Percentiles rank a stretch among this genome's conserved stretches.
Conservation (phyloP, 2,113 vertebrate genomes). For the Notothenia coriiceps region DNA sequence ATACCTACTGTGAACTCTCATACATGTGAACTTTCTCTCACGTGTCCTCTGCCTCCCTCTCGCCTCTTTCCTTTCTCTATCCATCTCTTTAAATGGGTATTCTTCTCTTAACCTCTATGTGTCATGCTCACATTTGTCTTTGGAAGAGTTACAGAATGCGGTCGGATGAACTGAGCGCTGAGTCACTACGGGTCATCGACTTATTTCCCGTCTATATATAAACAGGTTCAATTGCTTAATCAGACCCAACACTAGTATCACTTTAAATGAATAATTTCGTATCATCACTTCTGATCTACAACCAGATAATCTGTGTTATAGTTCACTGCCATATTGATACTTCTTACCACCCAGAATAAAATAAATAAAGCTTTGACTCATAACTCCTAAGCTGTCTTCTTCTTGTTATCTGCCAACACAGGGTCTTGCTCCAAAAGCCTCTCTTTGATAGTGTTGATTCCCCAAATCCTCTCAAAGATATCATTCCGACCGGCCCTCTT, state of each 20-base stretch:
- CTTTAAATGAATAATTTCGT: background rate
- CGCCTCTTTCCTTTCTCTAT: slow-evolving; percentile 18
- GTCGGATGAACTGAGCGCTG: slow-evolving; percentile 10
- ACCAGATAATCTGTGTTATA: background rate
- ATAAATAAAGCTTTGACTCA: slow-evolving; percentile 19
- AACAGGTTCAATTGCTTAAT: background rate
- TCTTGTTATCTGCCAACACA: slow-evolving; percentile 16
- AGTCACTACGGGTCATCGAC: background rate
- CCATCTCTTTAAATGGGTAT: slow-evolving; percentile 28
- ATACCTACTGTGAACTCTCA: slow-evolving; percentile 68
- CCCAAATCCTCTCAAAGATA: slow-evolving; percentile 50
- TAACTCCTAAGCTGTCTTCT: slow-evolving; percentile 25
- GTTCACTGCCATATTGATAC: background rate
- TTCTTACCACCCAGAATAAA: slow-evolving; percentile 3
- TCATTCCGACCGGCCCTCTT: slow-evolving; percentile 41
- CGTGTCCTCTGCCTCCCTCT: slow-evolving; percentile 35
- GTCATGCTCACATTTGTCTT: slow-evolving; percentile 2
- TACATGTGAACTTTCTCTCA: slow-evolving; percentile 57
- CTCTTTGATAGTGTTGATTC: slow-evolving; percentile 46
- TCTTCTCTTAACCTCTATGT: slow-evolving; percentile 15
- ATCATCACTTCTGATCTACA: background rate
- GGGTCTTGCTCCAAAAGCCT: slow-evolving; percentile 10
- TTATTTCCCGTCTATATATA: background rate
- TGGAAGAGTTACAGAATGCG: background rate
- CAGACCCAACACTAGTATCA: background rate